These are phyloP conservation scores for Platysteira castanea DNA, from an alignment of 2,113 vertebrate genomes.

Conservation along the genomic window DNA sequence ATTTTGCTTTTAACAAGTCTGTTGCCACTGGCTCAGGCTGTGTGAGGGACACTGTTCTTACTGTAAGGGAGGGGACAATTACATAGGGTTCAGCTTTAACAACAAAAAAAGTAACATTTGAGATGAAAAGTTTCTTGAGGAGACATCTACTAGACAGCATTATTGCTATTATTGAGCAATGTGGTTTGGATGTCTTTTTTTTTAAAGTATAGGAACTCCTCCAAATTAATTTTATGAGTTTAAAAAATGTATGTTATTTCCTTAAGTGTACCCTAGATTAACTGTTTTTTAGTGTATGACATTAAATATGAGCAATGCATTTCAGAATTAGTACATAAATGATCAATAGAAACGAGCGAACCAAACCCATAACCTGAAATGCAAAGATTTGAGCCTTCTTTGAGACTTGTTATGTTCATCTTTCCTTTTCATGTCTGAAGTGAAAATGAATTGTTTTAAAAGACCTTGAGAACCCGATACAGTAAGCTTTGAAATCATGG, in stretches of 20 bases:
- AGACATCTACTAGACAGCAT: background rate
- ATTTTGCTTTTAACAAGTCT: background rate
- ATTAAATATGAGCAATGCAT: background rate
- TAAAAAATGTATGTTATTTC: background rate
- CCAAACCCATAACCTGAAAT: conserved; percentile 32
- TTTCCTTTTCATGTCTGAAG: conserved; percentile 60
- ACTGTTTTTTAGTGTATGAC: background rate
- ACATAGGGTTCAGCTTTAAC: background rate
- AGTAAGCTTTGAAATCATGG: conserved; percentile 50
- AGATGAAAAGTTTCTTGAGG: background rate
- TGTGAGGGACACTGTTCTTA: background rate
- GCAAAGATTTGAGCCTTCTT: conserved; percentile 39
- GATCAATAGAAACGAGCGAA: background rate
- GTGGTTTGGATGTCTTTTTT: background rate
- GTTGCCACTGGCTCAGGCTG: background rate
- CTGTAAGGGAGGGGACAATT: background rate
- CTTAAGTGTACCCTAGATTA: background rate
- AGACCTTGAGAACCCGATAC: conserved; percentile 51
- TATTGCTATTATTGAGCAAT: background rate
- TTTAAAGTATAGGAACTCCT: background rate
- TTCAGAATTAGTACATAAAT: conserved; percentile 22
- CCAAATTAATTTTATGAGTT: background rate
- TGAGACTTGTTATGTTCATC: conserved; percentile 6
- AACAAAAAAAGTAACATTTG: background rate
- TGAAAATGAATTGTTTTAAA: conserved; percentile 62